Base-by-base conservation (phyloP, 1,140 invertebrate genomes). In the Whitmania pigra region DNA sequence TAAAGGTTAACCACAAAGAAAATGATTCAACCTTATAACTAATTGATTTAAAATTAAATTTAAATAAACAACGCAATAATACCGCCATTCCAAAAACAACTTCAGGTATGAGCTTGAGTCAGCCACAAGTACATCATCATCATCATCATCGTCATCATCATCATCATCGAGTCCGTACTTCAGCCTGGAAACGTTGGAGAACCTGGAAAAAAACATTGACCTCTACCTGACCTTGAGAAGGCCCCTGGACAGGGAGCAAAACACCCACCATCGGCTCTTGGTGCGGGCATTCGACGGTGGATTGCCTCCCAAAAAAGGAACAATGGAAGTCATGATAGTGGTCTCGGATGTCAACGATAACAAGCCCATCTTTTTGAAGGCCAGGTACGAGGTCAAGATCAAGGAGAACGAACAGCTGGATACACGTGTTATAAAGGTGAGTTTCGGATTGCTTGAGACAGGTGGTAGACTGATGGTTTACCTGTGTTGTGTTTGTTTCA, bases 251-350 rank as follows among this genome's bases (percentile, higher is more conserved):
- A 13, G 57, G 11, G 57, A 63, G 15, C 22, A 63, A 63, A 63
- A 63, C 22, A n/a, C 53, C 18, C 11, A 74, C 76, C 57, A 74
- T 75, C 25, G 76, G 75, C 71, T 74, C 22, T 76, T 81, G 40
- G 74, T 76, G 2, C 22, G 68, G 15, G 76, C 76, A 25, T 70
- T 63, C 25, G 76, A 76, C 53, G 69, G 73, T 2, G 76, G 76
- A 0, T n/a, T 6, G 3, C 67, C 71, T 6, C 53, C 31, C 77
- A 93, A 91, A 80, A 86, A 86, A 2, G 90, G 89, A 0, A 63
- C 69, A 20, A 86, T 95, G 0, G 88, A 89, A 76, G 0, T 75
- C 36, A 20, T 63, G 25, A 86, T 96, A 54, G 89, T 91, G 79
- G 86, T 96, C 27, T 53, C 27, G 25, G 73, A 73, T 36, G 69